Percentiles rank a stretch among this genome's conserved stretches.
Evolutionary conservation across 2,113 vertebrate species (phyloP).

Genomic region (Dendropsophus ebraccatus): DNA sequence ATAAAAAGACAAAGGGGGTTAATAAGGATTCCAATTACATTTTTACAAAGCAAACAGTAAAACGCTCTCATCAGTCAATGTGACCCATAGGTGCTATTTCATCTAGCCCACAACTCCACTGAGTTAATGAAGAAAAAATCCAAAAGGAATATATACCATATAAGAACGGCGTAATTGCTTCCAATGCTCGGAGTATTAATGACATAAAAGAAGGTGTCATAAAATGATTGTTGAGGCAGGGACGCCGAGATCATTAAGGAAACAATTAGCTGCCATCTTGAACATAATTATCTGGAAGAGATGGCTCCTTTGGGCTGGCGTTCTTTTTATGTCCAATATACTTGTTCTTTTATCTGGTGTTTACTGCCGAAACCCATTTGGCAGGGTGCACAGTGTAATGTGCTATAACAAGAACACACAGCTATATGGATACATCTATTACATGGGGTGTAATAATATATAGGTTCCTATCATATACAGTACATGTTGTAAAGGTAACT

Average conservation of each 20-base stretch:
- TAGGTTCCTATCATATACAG: too few relatives aligned
- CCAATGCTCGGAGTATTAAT: constrained; percentile 56
- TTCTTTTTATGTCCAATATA: constrained; percentile 55
- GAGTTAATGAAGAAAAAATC: constrained; percentile 53
- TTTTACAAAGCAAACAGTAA: constrained; percentile 54
- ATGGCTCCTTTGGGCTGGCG: constrained; percentile 52
- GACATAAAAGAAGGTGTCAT: constrained; percentile 61
- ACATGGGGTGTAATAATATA: not conserved
- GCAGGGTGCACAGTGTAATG: not conserved
- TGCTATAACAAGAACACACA: not conserved
- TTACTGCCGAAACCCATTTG: not conserved
- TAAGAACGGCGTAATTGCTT: constrained; percentile 56
- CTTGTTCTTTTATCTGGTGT: not conserved
- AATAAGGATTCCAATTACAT: constrained; percentile 47
- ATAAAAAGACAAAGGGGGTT: constrained; percentile 38
- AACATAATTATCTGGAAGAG: constrained; percentile 62
- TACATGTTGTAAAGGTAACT: too few relatives aligned
- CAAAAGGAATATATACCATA: constrained; percentile 33
- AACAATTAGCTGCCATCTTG: constrained; percentile 60
- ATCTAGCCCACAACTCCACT: constrained; percentile 39
- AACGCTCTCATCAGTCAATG: constrained; percentile 37
- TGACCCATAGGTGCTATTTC: constrained; percentile 45
- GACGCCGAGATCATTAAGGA: constrained; percentile 61
- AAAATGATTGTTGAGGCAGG: constrained; percentile 61
- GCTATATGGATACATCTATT: not conserved